phyloP scores from a whole-genome alignment of 1,140 invertebrate species.

The Pachypsylla venusta region DNA sequence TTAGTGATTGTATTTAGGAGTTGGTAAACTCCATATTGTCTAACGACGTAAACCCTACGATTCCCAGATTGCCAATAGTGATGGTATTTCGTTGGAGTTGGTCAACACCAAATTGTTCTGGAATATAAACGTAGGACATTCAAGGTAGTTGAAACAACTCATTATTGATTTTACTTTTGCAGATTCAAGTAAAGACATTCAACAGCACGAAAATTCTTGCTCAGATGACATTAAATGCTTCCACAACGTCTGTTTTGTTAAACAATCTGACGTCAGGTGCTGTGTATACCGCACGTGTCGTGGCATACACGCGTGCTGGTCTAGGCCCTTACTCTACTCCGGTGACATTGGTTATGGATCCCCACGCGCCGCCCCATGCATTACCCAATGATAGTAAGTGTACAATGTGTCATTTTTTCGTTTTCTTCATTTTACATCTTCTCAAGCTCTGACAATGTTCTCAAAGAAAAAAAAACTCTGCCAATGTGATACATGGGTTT shows the following conservation, averaged over 20 bases:
- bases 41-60: too few relatives aligned
- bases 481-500: too few relatives aligned
- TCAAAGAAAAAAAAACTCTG: not conserved
- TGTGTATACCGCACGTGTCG: constrained; percentile 54
- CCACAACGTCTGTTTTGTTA: constrained; percentile 50
- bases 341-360: constrained; percentile 43
- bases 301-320: constrained; percentile 52
- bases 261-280: constrained; percentile 54
- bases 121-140: too few relatives aligned
- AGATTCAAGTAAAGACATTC: constrained; percentile 49
- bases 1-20: too few relatives aligned
- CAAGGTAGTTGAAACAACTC: too few relatives aligned
- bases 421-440: not conserved
- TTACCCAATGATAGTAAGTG: constrained; percentile 9
- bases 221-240: constrained; percentile 54
- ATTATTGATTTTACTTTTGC: constrained; percentile 23
- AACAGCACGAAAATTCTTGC: constrained; percentile 45
- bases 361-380: constrained; percentile 23
- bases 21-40: too few relatives aligned
- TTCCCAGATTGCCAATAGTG: too few relatives aligned
- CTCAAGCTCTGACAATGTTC: not conserved
- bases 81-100: too few relatives aligned
- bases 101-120: too few relatives aligned
- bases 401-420: not conserved
- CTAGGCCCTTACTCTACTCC: constrained; percentile 49